Base-by-base conservation (phyloP, 2,797 vertebrate species). In the Nyctalus aviator region DNA sequence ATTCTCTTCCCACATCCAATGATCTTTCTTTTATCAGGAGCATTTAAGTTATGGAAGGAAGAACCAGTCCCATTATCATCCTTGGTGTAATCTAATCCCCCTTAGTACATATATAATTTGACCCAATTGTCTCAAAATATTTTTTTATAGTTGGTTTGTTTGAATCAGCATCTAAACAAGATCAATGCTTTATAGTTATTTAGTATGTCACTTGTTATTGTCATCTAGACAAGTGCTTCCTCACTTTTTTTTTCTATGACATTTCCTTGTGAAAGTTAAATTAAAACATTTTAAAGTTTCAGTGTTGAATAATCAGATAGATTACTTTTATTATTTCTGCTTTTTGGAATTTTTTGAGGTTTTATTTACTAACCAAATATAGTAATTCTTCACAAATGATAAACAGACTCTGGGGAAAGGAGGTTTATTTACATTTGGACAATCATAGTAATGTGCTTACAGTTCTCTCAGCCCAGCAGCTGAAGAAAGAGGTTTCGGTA, bases 161-260 rank as follows among this genome's bases (percentile, higher is more conserved):
- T 82, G 27, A 88, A 88, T 84, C 83, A 71, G 46, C 75, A 85
- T 91, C 35, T 27, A 57, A 91, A 72, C 5, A 84, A 88, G 13
- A 85, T 71, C 25, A 71, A 25, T 50, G 55, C 7, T 64, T 84
- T 50, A 48, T 18, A n/a, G 21, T 41, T 87, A 37, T 15, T 73
- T 88, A 8, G 53, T 81, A 76, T 81, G 44, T 37, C 59, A 72
- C 48, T 37, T 32, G 41, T 12, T 11, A 62, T 88, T 46, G 76
- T 32, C 37, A 35, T 64, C 30, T 25, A 41, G 3, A 84, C 18
- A 53, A 57, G 20, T 30, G 50, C 15, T 3, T 25, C 46, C 3
- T 32, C 25, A 41, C 35, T 76, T 92, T 48, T 48, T 75, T 37
- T 57, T 41, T 0, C 23, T 9, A 50, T 41, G 17, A 55, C 44